These are phyloP conservation scores for Serilophus lunatus DNA, from an alignment of 2,113 vertebrate species.

Conservation along the genomic window DNA sequence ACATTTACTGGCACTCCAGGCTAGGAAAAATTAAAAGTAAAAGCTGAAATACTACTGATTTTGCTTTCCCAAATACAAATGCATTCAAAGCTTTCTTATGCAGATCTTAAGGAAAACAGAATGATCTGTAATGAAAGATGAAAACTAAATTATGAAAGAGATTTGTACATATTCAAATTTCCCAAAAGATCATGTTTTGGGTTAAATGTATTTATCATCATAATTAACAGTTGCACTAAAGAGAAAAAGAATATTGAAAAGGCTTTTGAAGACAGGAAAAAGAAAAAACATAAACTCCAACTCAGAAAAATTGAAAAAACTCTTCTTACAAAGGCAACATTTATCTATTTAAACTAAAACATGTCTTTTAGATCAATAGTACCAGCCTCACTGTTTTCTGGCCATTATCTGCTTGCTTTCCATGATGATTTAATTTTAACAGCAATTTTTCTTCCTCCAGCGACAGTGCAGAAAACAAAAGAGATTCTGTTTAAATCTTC, in stretches of 20 bases:
- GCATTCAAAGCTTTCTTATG: background rate
- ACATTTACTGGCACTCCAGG: background rate
- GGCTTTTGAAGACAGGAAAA: background rate
- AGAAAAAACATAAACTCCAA: background rate
- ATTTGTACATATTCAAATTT: background rate
- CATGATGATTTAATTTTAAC: background rate
- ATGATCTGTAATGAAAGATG: background rate
- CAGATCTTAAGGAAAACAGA: background rate
- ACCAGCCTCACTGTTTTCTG: background rate
- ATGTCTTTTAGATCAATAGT: background rate
- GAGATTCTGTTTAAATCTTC: background rate
- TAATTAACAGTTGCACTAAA: background rate
- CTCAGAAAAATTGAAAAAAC: background rate
- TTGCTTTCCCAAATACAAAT: background rate
- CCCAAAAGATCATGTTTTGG: background rate
- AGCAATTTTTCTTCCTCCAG: background rate
- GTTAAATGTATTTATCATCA: background rate
- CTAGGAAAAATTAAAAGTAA: background rate
- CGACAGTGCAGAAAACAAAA: background rate
- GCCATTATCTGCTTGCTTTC: background rate
- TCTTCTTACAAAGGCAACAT: background rate
- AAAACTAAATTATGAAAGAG: background rate
- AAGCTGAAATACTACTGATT: background rate
- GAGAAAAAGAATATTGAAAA: background rate
- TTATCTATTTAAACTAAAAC: background rate